These are phyloP conservation scores for Gambelia wislizenii DNA, from an alignment of 2,797 vertebrate genomes.

Conservation along the genomic window DNA sequence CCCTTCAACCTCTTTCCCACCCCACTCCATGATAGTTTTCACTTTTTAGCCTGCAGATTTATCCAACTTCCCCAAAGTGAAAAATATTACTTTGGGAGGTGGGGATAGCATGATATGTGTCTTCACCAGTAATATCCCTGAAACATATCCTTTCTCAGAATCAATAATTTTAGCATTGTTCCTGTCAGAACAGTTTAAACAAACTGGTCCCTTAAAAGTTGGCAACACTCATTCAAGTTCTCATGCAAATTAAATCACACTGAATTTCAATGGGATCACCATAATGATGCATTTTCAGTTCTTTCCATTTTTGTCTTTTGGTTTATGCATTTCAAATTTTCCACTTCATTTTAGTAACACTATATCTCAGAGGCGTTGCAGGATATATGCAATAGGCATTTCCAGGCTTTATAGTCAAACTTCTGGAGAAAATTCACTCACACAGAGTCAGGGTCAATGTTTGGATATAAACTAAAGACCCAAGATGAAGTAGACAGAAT, in stretches of 20 bases:
- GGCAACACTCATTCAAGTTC: neutral
- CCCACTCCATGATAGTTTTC: neutral
- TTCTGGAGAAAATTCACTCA: neutral
- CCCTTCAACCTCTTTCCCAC: neutral
- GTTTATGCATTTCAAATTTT: slow-evolving; percentile 1
- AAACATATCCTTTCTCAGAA: neutral
- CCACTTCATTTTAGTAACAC: slow-evolving; percentile 5
- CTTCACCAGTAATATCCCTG: slow-evolving; percentile 3
- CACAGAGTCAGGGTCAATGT: neutral
- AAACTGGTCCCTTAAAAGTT: slow-evolving; percentile 23
- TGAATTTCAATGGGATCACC: slow-evolving; percentile 23
- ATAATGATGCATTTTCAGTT: slow-evolving; percentile 17
- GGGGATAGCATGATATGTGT: neutral
- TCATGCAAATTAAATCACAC: slow-evolving; percentile 37
- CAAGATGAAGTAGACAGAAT: neutral
- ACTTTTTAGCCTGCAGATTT: neutral
- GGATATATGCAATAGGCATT: slow-evolving; percentile 4
- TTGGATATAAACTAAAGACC: neutral
- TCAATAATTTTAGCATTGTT: slow-evolving; percentile 9
- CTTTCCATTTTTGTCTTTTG: neutral
- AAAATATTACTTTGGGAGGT: neutral
- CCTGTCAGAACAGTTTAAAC: slow-evolving; percentile 1
- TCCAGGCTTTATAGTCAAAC: neutral
- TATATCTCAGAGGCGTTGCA: slow-evolving; percentile 33
- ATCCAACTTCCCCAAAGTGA: neutral